Base-by-base conservation (phyloP, 2,113 vertebrate species). In the Mormyrus iriodes region DNA sequence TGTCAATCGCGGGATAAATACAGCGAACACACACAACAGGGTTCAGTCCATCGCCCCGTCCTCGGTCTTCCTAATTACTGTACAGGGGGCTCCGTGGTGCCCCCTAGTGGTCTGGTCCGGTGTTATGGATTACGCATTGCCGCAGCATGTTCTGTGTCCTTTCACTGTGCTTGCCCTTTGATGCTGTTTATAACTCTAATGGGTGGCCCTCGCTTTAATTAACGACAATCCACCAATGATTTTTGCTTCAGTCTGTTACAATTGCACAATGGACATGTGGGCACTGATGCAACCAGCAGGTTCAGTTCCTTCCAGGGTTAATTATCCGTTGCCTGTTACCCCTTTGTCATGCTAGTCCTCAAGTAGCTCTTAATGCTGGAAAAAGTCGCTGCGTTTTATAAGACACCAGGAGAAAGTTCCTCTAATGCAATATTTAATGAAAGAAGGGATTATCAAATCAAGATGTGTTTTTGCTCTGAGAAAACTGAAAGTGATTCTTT, bases 1-100 rank as follows among this genome's bases (percentile, higher is more conserved):
- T 69, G 44, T 88, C 89, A 90, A 27, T 87, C 49, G 44, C 10
- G n/a, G 85, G 1, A 42, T 90, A 88, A 58, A 87, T 73, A 44
- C 65, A 31, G 69, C 39, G 85, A 73, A 35, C 65, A 49, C 51
- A 52, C 44, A 31, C 35, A 51, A 61, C 85, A 12, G 89, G 31
- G 61, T 8, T 83, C 52, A 55, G 2, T 89, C 52, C 52, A 39
- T 46, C 21, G 21, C 73, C 51, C 69, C 21, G 13, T 88, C 49
- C 44, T 84, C 39, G 21, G 42, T 19, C 76, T 84, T 39, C 21
- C 88, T 79, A 17, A 86, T n/a, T 84, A 69, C 53, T 19, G 83
- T 35, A 44, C 15, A 65, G 69, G 53, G 31, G 69, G 69, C 69
- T 73, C 69, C 4, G 5, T 4, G 35, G 2, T 76, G 69, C 35